Conservation (phyloP, 2,888 invertebrate genomes). For the Eupithecia abbreviata region DNA sequence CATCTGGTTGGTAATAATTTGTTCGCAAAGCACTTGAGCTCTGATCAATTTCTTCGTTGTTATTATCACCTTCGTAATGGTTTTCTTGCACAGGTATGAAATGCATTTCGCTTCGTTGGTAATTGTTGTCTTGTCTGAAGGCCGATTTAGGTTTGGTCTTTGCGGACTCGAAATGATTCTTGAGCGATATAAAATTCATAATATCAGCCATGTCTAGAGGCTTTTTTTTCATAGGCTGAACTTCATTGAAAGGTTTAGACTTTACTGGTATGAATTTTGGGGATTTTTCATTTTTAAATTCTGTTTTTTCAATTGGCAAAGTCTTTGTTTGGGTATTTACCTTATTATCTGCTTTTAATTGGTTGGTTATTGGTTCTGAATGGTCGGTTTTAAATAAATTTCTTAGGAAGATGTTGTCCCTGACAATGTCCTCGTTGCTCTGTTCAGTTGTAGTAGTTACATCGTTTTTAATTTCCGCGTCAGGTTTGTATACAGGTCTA, state of each 20-base stretch:
- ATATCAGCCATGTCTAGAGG: conserved; percentile 68
- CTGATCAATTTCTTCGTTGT: conserved; percentile 47
- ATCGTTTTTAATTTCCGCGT: conserved; percentile 43
- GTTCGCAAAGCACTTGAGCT: conserved; percentile 52
- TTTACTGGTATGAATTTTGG: conserved; percentile 60
- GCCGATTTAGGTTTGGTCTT: conserved; percentile 66
- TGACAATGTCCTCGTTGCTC: conserved; percentile 57
- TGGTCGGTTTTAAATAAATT: conserved; percentile 59
- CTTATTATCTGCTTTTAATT: conserved; percentile 47
- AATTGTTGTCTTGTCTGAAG: conserved; percentile 39
- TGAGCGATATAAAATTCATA: conserved; percentile 68
- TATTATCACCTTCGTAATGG: conserved; percentile 48
- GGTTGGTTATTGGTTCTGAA: conserved; percentile 46
- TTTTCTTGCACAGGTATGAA: conserved; percentile 53
- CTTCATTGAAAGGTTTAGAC: conserved; percentile 59
- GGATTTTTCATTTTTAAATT: conserved; percentile 58
- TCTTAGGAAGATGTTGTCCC: conserved; percentile 72
- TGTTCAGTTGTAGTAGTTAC: conserved; percentile 52
- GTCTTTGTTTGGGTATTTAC: conserved; percentile 29
- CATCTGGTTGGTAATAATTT: conserved; percentile 61
- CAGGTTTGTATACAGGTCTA: conserved; percentile 51
- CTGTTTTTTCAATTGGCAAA: conserved; percentile 46
- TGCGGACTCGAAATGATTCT: conserved; percentile 72
- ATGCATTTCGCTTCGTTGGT: conserved; percentile 55
- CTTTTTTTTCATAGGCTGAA: conserved; percentile 59